Conservation (phyloP, 2,888 invertebrate genomes). For the Leptopterna dolabrata region DNA sequence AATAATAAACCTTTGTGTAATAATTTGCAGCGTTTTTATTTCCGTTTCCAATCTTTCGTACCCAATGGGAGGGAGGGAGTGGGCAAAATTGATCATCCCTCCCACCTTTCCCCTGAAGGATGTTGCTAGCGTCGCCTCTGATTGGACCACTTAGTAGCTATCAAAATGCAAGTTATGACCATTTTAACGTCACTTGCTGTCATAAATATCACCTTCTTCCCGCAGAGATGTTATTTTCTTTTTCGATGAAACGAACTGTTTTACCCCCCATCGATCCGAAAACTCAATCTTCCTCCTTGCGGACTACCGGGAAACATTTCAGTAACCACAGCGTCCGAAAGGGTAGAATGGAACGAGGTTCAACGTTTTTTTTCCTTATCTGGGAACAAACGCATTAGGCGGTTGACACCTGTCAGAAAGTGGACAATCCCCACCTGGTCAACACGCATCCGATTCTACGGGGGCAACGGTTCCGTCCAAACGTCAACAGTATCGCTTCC, state of each 20-base stretch:
- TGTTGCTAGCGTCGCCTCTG: too few species aligned
- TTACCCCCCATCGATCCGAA: not conserved
- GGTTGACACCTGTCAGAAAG: not conserved
- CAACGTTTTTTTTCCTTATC: not conserved
- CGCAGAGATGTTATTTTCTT: not conserved
- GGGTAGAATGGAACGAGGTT: not conserved
- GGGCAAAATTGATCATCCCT: too few species aligned
- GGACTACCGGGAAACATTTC: not conserved
- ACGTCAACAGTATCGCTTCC: slow-evolving; percentile 1
- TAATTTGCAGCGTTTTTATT: too few species aligned
- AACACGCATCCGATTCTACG: not conserved
- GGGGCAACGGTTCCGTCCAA: not conserved
- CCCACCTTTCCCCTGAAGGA: too few species aligned
- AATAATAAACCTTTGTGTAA: too few species aligned
- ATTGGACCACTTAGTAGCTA: too few species aligned
- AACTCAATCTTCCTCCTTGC: not conserved
- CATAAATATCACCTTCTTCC: not conserved
- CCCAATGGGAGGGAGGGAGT: too few species aligned
- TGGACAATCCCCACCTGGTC: not conserved
- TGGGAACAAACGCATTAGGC: not conserved
- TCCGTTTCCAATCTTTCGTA: too few species aligned
- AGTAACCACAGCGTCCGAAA: not conserved
- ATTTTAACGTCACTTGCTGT: too few species aligned
- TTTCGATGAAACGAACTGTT: not conserved
- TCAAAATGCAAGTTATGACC: too few species aligned